Evolutionary conservation across 1,140 invertebrate genomes (phyloP).

Genomic region (Parapsyche elsis): DNA sequence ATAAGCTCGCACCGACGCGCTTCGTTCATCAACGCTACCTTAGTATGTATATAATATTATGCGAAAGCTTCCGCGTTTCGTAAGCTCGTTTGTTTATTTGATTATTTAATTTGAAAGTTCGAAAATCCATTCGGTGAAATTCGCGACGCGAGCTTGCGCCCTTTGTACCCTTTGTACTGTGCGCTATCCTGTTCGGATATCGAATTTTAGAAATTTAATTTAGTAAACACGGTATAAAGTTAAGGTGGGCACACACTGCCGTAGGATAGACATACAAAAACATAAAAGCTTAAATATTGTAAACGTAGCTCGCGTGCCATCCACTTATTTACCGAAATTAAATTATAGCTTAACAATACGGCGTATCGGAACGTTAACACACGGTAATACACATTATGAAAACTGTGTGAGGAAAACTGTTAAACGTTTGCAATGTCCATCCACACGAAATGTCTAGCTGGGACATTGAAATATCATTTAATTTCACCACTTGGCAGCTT

Average conservation of each 20-base stretch:
- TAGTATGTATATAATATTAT: not conserved
- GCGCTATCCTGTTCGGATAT: not conserved
- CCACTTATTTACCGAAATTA: too few relatives aligned
- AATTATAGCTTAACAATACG: not conserved
- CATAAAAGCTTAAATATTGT: too few relatives aligned
- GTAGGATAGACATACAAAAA: too few relatives aligned
- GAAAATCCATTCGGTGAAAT: not conserved
- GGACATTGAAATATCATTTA: slow-evolving; percentile 22
- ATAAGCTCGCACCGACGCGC: not conserved
- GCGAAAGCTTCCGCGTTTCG: not conserved
- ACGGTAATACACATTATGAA: not conserved
- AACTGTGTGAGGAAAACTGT: not conserved
- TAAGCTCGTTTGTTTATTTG: slow-evolving; percentile 24
- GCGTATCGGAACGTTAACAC: not conserved
- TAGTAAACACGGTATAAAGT: not conserved
- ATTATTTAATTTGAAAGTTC: slow-evolving; percentile 19
- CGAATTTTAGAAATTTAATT: slow-evolving; percentile 21
- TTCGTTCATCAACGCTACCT: not conserved
- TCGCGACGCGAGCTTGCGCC: not conserved
- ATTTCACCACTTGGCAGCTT: not conserved
- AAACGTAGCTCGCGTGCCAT: too few relatives aligned
- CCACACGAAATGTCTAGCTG: not conserved
- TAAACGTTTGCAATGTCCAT: not conserved
- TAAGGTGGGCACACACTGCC: too few relatives aligned
- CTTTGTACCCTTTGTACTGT: not conserved